Evolutionary conservation across 1,140 invertebrate genomes (phyloP).

Genomic region (Papilio polyxenes): DNA sequence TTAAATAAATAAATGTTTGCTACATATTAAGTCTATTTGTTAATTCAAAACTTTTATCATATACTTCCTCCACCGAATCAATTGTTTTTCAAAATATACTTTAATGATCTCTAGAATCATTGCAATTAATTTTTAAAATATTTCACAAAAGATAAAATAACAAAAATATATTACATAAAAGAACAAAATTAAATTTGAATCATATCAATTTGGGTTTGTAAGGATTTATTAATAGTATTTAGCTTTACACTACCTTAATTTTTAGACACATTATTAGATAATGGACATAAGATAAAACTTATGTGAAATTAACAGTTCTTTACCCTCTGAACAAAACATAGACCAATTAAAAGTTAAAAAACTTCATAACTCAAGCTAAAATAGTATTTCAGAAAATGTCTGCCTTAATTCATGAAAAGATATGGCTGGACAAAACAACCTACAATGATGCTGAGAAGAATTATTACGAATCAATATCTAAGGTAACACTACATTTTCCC

Average conservation of each 20-base stretch:
- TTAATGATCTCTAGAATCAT: neutral
- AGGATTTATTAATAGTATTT: neutral
- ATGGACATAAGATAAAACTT: neutral
- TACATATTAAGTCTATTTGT: neutral
- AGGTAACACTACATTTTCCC: conserved; percentile 69
- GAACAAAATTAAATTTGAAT: neutral
- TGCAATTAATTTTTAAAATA: neutral
- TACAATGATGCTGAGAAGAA: conserved; percentile 84
- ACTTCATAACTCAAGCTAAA: no score
- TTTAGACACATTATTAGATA: neutral
- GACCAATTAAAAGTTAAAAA: neutral
- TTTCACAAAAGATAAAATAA: neutral
- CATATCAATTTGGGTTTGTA: neutral
- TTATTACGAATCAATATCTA: conserved; percentile 82
- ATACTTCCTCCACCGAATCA: neutral
- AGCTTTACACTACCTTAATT: neutral
- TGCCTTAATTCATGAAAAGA: conserved; percentile 75
- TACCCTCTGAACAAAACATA: neutral
- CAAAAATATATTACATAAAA: neutral
- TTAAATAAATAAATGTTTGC: neutral
- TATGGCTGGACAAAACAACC: conserved; percentile 83
- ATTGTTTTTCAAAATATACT: neutral
- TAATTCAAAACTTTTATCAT: neutral
- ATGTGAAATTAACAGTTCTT: neutral
- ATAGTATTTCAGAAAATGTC: conserved; percentile 64